Conservation (phyloP, 2,113 vertebrate genomes). For the Pangasianodon hypophthalmus region DNA sequence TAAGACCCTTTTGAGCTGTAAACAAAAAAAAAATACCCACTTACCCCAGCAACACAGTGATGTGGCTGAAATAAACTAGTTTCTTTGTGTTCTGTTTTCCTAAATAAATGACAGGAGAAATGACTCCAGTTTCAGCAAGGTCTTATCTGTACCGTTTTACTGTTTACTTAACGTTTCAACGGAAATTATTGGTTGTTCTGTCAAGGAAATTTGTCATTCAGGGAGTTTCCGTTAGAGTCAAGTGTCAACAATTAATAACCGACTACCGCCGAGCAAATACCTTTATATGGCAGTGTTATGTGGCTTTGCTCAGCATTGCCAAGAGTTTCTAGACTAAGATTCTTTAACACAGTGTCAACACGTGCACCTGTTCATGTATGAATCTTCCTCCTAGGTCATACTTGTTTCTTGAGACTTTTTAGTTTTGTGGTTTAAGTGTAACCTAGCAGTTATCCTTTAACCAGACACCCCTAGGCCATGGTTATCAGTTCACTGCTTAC, state of each 20-base stretch:
- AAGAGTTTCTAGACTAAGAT: background rate
- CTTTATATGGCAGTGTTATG: background rate
- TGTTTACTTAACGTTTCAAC: background rate
- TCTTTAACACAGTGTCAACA: background rate
- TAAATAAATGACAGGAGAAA: background rate
- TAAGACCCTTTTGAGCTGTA: background rate
- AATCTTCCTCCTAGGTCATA: constrained; percentile 4
- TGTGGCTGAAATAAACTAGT: background rate
- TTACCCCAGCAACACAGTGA: background rate
- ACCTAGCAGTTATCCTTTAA: constrained; percentile 69
- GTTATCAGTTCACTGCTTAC: constrained; percentile 62
- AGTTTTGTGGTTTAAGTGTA: constrained; percentile 44
- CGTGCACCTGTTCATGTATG: background rate
- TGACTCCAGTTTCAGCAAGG: background rate
- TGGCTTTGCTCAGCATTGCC: background rate
- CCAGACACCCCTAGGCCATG: constrained; percentile 53
- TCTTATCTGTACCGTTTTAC: background rate
- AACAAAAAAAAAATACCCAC: background rate
- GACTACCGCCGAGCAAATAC: background rate
- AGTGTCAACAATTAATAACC: background rate
- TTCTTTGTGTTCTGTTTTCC: background rate
- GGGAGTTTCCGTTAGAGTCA: background rate
- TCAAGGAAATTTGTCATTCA: background rate
- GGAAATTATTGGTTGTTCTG: background rate
- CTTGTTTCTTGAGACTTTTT: background rate